Percentiles rank a stretch among this genome's conserved stretches.
Conservation (phyloP, 2,888 invertebrate genomes). For the Lamellibrachia columna region DNA sequence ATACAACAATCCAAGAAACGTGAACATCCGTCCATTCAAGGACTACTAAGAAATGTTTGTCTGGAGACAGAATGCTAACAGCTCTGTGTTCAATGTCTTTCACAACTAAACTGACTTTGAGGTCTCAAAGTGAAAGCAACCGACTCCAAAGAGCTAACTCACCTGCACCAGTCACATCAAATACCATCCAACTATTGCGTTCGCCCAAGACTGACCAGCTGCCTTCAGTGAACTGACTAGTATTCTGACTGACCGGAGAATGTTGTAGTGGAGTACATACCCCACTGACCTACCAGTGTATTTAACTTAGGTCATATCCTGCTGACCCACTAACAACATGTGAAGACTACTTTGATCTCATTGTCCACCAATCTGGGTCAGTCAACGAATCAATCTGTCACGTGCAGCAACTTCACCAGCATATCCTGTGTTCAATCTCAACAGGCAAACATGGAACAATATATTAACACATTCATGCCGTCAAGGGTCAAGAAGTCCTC, state of each 20-base stretch:
- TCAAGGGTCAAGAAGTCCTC: neutral
- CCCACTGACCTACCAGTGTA: neutral
- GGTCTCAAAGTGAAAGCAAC: neutral
- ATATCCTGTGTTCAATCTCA: too few species aligned
- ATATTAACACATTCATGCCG: too few species aligned
- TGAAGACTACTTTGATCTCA: neutral
- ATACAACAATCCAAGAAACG: too few species aligned
- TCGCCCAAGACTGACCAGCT: neutral
- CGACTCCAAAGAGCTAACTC: neutral
- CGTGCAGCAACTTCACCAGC: neutral
- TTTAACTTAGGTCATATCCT: conserved; percentile 9
- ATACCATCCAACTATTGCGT: neutral
- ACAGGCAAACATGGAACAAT: too few species aligned
- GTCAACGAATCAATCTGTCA: neutral
- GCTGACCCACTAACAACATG: neutral
- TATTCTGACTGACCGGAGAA: neutral
- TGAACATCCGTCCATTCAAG: too few species aligned
- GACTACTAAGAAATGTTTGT: too few species aligned
- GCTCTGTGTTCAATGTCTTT: too few species aligned
- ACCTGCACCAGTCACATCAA: neutral
- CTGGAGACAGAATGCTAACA: too few species aligned
- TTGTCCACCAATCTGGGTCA: neutral
- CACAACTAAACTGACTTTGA: too few species aligned
- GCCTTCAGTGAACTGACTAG: neutral
- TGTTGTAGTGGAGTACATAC: neutral